These are phyloP conservation scores for Arbacia lixula DNA, from an alignment of 53 echinoderm and acorn worm genomes.

Conservation along the genomic window DNA sequence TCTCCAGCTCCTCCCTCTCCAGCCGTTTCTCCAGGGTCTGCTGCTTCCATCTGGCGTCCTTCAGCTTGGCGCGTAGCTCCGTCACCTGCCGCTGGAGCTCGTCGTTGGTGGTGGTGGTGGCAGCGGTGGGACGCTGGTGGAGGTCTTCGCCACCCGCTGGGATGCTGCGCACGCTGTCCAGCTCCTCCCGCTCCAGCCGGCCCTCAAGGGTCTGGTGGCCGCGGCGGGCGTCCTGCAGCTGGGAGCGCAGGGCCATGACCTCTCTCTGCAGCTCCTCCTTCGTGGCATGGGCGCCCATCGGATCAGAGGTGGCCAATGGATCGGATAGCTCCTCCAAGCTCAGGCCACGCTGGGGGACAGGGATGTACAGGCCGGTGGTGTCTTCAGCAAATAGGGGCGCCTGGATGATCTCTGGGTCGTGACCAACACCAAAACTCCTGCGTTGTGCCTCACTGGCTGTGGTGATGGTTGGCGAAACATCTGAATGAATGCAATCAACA, in stretches of 20 bases:
- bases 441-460: conserved; percentile 57
- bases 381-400: conserved; percentile 17
- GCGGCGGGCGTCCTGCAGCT: conserved; percentile 54
- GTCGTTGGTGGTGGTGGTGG: too few species aligned
- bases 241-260: conserved; percentile 49
- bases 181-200: conserved; percentile 49
- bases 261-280: conserved; percentile 59
- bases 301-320: conserved; percentile 41
- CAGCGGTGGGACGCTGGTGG: neutral
- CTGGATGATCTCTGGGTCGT: conserved; percentile 40
- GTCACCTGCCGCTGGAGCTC: too few species aligned
- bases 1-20: conserved; percentile 56
- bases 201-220: conserved; percentile 55
- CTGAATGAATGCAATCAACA: neutral
- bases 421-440: conserved; percentile 53
- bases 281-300: conserved; percentile 34
- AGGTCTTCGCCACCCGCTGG: conserved; percentile 47
- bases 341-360: neutral
- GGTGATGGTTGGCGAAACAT: conserved; percentile 53
- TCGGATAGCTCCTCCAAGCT: conserved; percentile 18
- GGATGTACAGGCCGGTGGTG: conserved; percentile 21
- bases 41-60: conserved; percentile 58
- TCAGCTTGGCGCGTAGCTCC: conserved; percentile 52
- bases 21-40: conserved; percentile 51
- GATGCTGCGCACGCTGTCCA: conserved; percentile 62